These are phyloP conservation scores for Pseudochaenichthys georgianus DNA, from an alignment of 2,797 vertebrate genomes.

Conservation along the genomic window DNA sequence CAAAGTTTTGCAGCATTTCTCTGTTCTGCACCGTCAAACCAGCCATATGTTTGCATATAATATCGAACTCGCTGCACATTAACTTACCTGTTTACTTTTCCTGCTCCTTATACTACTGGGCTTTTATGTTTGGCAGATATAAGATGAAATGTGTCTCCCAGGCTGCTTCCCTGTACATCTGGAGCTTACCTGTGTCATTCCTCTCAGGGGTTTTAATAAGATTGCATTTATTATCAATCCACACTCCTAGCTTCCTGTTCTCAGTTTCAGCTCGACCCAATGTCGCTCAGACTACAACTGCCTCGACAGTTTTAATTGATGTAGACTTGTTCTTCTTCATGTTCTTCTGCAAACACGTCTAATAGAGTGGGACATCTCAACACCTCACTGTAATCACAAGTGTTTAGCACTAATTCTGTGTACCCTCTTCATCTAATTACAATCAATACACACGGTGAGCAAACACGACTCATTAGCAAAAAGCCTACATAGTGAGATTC, in stretches of 20 bases:
- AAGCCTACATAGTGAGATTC: slow-evolving; percentile 26
- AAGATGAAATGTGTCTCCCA: slow-evolving; percentile 27
- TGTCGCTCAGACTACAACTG: slow-evolving; percentile 22
- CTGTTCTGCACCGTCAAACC: too few species aligned
- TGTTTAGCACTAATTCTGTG: slow-evolving; percentile 56
- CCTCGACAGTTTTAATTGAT: slow-evolving; percentile 43
- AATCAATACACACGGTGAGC: slow-evolving; percentile 66
- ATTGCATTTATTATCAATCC: slow-evolving; percentile 54
- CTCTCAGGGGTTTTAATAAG: slow-evolving; percentile 39
- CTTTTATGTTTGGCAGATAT: slow-evolving; percentile 18
- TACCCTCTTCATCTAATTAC: slow-evolving; percentile 64
- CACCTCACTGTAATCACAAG: slow-evolving; percentile 49
- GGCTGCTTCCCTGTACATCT: slow-evolving; percentile 20
- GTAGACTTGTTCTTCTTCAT: slow-evolving; percentile 54
- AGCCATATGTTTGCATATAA: too few species aligned
- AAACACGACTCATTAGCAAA: slow-evolving; percentile 60
- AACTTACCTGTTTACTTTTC: slow-evolving; percentile 5
- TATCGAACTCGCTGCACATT: too few species aligned
- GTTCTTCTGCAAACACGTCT: slow-evolving; percentile 55
- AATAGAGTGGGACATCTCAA: slow-evolving; percentile 56
- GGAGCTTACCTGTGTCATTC: slow-evolving; percentile 45
- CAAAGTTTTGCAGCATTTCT: too few species aligned
- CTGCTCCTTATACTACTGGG: not conserved
- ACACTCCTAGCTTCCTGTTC: slow-evolving; percentile 53
- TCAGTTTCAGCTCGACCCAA: slow-evolving; percentile 47